Base-by-base conservation (phyloP, 2,888 invertebrate genomes). In the Troglohyphantes excavatus region DNA sequence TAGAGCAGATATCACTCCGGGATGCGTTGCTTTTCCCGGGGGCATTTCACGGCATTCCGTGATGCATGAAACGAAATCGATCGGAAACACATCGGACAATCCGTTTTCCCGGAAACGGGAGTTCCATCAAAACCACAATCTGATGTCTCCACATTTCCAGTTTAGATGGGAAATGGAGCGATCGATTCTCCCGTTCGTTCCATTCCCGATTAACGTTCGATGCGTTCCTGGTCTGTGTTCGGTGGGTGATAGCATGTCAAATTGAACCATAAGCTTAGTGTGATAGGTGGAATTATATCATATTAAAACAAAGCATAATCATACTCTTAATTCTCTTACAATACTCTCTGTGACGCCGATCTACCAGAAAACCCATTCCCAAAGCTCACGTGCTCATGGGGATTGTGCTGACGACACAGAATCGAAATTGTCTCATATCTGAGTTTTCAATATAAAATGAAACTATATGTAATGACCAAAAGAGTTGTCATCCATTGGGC, bases 51-150 rank as follows among this genome's bases (percentile, higher is more conserved):
- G 21, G 9, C 23, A 65, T 39, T 59, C 29, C 27, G 59, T 75
- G 75, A 39, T 43, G 78, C 78, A 39, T 43, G 78, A 39, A 78
- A 65, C 39, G 39, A 65, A 78, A 78, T 78, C 33, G 78, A 78
- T 78, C 33, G 65, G 61, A 29, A 29, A 19, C n/a, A 13, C 75
- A 53, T 59, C 26, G 53, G 61, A 61, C 59, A 33, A 39, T 59
- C 76, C 21, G 21, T 76, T 76, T 76, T 76, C 29, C 61, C 33
- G 29, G 33, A 61, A 75, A 75, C 59, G 53, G 75, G 75, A 75
- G 53, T 29, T 59, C 19, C 33, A 59, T 61, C 33, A 21, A 39
- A 75, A 75, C 59, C 75, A 61, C 59, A 75, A 75, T 59, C 59
- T 61, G 75, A 33, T 75, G 27, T 53, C 27, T 27, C 21, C 53